A percentile compares a stretch with the other conserved stretches of the same genome.
Conservation (phyloP, 1,140 invertebrate genomes). For the Drosophila nigromelanica region DNA sequence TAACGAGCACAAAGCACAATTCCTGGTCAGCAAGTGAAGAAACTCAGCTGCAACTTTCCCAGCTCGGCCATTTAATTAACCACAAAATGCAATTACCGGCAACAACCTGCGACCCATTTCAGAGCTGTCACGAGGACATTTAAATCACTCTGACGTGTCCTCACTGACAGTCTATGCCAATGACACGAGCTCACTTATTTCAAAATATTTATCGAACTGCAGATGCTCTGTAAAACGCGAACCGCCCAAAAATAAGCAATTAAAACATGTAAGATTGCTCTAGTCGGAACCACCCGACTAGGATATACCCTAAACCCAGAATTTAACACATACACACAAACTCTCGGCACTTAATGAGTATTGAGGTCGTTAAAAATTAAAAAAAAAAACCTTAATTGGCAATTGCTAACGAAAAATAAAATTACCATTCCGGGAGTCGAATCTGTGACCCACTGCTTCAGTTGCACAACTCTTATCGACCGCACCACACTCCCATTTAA, state of each 20-base stretch:
- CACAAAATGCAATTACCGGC: constrained; percentile 18
- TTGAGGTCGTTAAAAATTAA: too few relatives aligned
- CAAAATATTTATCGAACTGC: neutral
- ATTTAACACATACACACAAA: too few relatives aligned
- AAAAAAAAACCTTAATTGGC: too few relatives aligned
- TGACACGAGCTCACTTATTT: neutral
- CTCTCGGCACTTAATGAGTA: too few relatives aligned
- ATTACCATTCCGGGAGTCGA: too few relatives aligned
- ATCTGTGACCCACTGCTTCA: too few relatives aligned
- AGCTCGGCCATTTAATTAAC: constrained; percentile 22
- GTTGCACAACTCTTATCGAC: too few relatives aligned
- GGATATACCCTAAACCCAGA: too few relatives aligned
- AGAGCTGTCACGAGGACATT: neutral
- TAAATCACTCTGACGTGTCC: neutral
- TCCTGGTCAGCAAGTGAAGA: neutral
- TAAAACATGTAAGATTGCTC: too few relatives aligned
- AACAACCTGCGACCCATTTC: constrained; percentile 7
- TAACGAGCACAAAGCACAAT: neutral
- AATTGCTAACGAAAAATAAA: too few relatives aligned
- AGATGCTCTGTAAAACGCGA: neutral
- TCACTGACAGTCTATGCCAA: neutral
- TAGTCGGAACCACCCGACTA: too few relatives aligned
- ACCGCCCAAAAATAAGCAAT: constrained; percentile 7
- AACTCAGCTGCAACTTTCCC: constrained; percentile 33
- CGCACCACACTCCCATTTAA: too few relatives aligned